Evolutionary conservation across 2,888 invertebrate genomes (phyloP), one percentile per base, ranked within the genome.

Genomic region (Conchocele bisecta): DNA sequence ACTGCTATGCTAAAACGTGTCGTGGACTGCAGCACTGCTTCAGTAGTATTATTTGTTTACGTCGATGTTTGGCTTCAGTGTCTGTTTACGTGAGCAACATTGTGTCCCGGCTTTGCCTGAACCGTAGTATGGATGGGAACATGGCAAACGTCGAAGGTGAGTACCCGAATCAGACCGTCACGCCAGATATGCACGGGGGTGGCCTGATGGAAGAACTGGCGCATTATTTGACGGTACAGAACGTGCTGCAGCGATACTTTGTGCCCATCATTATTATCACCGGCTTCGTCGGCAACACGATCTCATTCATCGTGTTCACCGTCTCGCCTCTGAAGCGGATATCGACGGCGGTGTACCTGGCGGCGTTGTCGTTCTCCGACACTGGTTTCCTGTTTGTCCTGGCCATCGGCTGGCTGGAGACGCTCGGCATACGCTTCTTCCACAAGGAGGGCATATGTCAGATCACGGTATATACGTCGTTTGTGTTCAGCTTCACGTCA

Each of bases 241-340:
- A 44, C 91, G 93, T 77, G 84, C 89, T 26, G 31, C 77, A 74
- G 50, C 59, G 61, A 15, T 83, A 85, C 46, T 22, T 82, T n/a
- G 72, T 83, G 15, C 86, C 86, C 0, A 44, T 83, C 13, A 83
- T 86, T 7, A 81, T 86, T 15, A 41, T 80, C 5, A 79, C 73
- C 3, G 86, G 86, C n/a, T 57, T 84, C 17, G 22, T 83, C 0
- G 86, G 84, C 13, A 86, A 86, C 50, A 66, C 76, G 4, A 66
- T 84, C 2, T 83, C 84, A 2, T 83, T 84, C 29, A 13, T 82
- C 9, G 86, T 85, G 1, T 86, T 85, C 58, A 57, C 82, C 9
- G 73, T 72, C 11, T 83, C 86, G 0, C 69, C 79, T 7, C 60
- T 86, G 44, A 81, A 78, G 33, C 72, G 79, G 15, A 75, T 82